Base-by-base conservation (phyloP, 2,888 invertebrate species). In the Oegoconia quadripuncta region DNA sequence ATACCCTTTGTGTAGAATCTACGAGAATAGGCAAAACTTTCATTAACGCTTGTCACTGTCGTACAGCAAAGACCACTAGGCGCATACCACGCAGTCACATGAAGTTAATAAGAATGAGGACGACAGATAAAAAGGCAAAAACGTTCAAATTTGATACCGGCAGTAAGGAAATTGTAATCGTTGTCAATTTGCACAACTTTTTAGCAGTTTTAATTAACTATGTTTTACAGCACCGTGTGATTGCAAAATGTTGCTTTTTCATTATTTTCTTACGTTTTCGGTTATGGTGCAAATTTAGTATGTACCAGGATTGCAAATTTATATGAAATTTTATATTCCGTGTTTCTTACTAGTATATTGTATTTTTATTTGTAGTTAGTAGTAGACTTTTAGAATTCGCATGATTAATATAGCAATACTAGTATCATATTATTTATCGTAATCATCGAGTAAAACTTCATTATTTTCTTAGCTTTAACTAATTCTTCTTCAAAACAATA, bases 61-160 rank as follows among this genome's bases (percentile, higher is more conserved):
- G 64, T 74, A 60, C 86, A 86, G 86, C 74, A 53, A 70, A 68
- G 70, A 77, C 76, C 69, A 75, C 58, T 74, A 82, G 69, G 61
- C 81, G 87, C 56, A 62, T 79, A 57, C 81, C 82, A 71, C 88
- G 90, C 73, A 90, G 90, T 89, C 82, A 88, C 81, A 86, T 89
- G 89, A 81, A 90, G 89, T 79, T 91, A 75, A 89, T 91, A 82
- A 86, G 90, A 78, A 89, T 90, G 83, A 88, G 90, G 86, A 88
- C 84, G 45, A 60, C 86, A 58, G 87, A 88, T 80, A 88, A 87
- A 87, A 87, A 84, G 73, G 73, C 81, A 64, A 88, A 88, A 81
- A 78, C 86, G 42, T 88, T 88, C 80, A 77, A 75, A 88, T 91
- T 91, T 82, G 90, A 90, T 88, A 89, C 90, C 70, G 90, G 90